These are phyloP conservation scores for Luperina nickerlii DNA, from an alignment of 2,888 invertebrate species.

Conservation along the genomic window DNA sequence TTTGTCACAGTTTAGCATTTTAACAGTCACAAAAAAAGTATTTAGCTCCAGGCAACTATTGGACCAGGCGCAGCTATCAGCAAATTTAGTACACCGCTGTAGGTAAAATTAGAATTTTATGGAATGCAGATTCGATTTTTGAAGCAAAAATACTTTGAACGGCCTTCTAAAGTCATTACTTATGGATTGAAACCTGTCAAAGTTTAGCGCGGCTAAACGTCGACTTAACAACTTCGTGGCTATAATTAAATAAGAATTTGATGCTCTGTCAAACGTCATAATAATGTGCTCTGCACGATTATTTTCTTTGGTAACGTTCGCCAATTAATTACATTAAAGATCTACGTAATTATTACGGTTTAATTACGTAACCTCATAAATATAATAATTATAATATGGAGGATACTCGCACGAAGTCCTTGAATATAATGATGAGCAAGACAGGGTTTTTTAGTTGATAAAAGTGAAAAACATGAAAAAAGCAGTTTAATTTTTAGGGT, in stretches of 20 bases:
- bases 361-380: not conserved
- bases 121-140: slow-evolving; percentile 56
- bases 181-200: slow-evolving; percentile 57
- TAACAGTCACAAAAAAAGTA: slow-evolving; percentile 36
- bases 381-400: not conserved
- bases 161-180: slow-evolving; percentile 62
- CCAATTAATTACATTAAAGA: slow-evolving; percentile 6
- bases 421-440: not conserved
- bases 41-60: slow-evolving; percentile 53
- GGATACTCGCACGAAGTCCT: not conserved
- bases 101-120: slow-evolving; percentile 56
- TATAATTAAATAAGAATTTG: slow-evolving; percentile 59
- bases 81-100: slow-evolving; percentile 50
- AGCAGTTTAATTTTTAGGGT: not conserved
- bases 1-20: slow-evolving; percentile 17
- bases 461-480: not conserved
- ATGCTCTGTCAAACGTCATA: slow-evolving; percentile 40
- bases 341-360: not conserved
- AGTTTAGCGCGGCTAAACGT: slow-evolving; percentile 53
- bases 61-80: slow-evolving; percentile 43
- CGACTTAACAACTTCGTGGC: slow-evolving; percentile 52
- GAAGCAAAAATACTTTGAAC: slow-evolving; percentile 48
- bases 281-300: slow-evolving; percentile 35
- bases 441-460: not conserved
- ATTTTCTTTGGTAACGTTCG: slow-evolving; percentile 8